Percentiles rank a stretch among this genome's conserved stretches.
Evolutionary conservation across 2,888 invertebrate genomes (phyloP).

Genomic region (Ganaspis brasiliensis): DNA sequence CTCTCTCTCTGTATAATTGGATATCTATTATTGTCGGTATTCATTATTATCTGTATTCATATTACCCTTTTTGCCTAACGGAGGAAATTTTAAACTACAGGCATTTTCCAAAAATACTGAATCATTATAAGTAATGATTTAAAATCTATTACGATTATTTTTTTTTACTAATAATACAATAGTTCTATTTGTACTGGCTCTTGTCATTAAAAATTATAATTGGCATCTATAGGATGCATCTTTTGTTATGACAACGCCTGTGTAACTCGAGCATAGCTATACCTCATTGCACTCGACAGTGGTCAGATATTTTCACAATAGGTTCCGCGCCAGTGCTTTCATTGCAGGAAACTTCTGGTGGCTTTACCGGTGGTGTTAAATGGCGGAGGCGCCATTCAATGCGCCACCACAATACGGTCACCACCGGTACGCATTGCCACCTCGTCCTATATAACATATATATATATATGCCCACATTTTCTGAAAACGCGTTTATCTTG

Average conservation of each 20-base stretch:
- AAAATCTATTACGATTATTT: too few relatives aligned
- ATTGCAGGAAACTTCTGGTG: constrained; percentile 76
- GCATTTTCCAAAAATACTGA: too few relatives aligned
- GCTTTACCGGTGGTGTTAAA: constrained; percentile 75
- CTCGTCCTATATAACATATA: background rate
- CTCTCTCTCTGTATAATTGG: too few relatives aligned
- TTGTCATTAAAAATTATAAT: constrained; percentile 12
- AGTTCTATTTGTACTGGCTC: background rate
- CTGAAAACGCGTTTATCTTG: constrained; percentile 19
- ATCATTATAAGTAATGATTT: too few relatives aligned
- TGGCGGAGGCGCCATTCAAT: constrained; percentile 74
- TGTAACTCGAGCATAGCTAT: constrained; percentile 59
- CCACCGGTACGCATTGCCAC: constrained; percentile 59
- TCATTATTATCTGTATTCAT: too few relatives aligned
- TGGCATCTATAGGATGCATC: constrained; percentile 15
- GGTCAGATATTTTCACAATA: constrained; percentile 79
- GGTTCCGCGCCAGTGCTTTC: constrained; percentile 75
- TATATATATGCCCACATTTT: background rate
- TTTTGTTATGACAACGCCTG: constrained; percentile 23
- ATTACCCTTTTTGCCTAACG: too few relatives aligned
- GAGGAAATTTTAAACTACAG: too few relatives aligned
- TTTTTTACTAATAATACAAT: too few relatives aligned
- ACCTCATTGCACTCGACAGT: constrained; percentile 77
- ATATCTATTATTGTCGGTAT: too few relatives aligned
- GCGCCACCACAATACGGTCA: constrained; percentile 74